Evolutionary conservation across 2,113 vertebrate species (phyloP).

Genomic region (Clarias batrachus): DNA sequence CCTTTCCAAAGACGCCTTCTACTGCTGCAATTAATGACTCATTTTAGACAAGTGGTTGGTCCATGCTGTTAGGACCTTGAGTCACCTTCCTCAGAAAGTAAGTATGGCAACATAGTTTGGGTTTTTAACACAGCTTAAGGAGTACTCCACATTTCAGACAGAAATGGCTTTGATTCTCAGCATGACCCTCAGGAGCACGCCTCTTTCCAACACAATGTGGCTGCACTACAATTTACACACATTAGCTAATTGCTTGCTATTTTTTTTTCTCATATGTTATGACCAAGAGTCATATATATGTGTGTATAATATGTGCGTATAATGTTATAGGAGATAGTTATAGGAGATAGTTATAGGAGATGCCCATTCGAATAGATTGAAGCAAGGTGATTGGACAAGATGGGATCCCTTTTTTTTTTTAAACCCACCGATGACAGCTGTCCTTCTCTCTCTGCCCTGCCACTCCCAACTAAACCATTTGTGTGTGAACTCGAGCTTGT

Average conservation of each 20-base stretch:
- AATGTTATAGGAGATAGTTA: too few relatives aligned
- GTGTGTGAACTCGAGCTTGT: too few relatives aligned
- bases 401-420: too few relatives aligned
- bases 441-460: too few relatives aligned
- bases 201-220: not conserved
- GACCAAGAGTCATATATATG: too few relatives aligned
- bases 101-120: constrained; percentile 24
- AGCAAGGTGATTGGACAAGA: too few relatives aligned
- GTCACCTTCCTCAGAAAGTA: constrained; percentile 23
- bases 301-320: too few relatives aligned
- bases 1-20: not conserved
- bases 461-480: too few relatives aligned
- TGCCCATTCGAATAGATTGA: too few relatives aligned
- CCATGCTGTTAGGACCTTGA: constrained; percentile 29
- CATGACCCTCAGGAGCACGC: not conserved
- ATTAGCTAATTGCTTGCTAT: constrained; percentile 19
- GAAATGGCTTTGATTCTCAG: not conserved
- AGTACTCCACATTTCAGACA: constrained; percentile 5
- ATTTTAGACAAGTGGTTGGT: constrained; percentile 22
- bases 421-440: too few relatives aligned
- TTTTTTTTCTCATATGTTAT: not conserved
- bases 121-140: not conserved
- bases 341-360: too few relatives aligned
- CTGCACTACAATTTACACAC: not conserved
- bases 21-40: constrained; percentile 36